Conservation (phyloP, 92 coral and sea anemone species). For the Phenganax marumi region DNA sequence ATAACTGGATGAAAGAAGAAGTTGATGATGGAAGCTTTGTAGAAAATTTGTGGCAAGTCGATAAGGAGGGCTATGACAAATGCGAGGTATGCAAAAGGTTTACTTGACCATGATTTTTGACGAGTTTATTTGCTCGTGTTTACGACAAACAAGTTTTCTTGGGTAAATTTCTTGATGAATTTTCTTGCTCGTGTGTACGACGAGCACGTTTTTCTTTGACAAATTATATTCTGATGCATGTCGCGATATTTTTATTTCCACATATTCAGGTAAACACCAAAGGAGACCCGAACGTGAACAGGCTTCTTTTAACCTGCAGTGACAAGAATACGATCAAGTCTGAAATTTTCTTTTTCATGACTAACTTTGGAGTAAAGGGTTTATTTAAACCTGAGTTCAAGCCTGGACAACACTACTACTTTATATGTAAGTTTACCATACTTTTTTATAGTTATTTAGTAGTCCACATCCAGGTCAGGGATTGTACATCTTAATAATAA, state of each 20-base stretch:
- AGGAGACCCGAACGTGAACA: background rate
- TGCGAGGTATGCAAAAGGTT: background rate
- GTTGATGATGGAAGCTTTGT: background rate
- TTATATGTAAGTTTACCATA: conserved; percentile 12
- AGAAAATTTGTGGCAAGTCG: conserved; percentile 21
- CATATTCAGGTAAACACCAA: background rate
- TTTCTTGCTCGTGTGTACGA: too few relatives aligned
- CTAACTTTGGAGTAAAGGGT: background rate
- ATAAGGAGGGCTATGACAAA: conserved; percentile 14
- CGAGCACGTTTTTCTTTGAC: too few relatives aligned
- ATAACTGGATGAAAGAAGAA: conserved; percentile 2
- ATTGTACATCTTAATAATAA: too few relatives aligned
- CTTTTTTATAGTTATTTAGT: background rate
- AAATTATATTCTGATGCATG: too few relatives aligned
- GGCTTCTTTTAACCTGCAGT: background rate
- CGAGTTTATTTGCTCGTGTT: too few relatives aligned
- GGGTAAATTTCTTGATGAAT: too few relatives aligned
- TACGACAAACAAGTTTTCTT: too few relatives aligned
- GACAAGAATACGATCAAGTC: background rate
- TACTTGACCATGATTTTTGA: too few relatives aligned
- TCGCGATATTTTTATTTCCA: background rate
- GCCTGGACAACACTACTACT: conserved; percentile 13
- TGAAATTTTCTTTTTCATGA: background rate
- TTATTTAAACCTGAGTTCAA: background rate
- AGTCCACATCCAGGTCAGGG: too few relatives aligned